A percentile compares a stretch with the other conserved stretches of the same genome.
Conservation (phyloP, 2,797 vertebrate genomes). For the Sebastes trivittatus region DNA sequence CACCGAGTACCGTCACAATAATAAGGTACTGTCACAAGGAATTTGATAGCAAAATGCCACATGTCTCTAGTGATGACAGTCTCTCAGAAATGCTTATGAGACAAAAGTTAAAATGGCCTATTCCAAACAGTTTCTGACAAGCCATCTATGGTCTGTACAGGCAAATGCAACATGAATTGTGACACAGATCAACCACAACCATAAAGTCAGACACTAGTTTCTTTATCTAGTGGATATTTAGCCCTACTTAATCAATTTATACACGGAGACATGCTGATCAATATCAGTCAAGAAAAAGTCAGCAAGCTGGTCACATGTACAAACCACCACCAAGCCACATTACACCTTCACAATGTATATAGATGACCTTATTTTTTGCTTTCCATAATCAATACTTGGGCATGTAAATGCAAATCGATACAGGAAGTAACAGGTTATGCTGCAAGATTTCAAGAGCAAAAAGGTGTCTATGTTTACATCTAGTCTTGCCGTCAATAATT, state of each 20-base stretch:
- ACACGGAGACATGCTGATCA: not conserved
- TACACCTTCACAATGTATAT: not conserved
- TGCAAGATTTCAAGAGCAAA: not conserved
- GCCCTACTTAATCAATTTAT: constrained; percentile 23
- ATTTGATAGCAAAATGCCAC: constrained; percentile 51
- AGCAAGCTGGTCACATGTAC: not conserved
- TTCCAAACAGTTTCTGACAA: constrained; percentile 45
- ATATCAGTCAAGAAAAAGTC: constrained; percentile 15
- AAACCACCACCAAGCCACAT: not conserved
- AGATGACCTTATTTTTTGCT: constrained; percentile 12
- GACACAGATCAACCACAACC: constrained; percentile 8
- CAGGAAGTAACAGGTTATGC: not conserved
- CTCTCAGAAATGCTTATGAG: constrained; percentile 36
- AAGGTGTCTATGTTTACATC: not conserved
- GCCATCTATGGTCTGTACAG: not conserved
- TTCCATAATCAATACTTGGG: constrained; percentile 32
- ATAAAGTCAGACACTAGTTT: not conserved
- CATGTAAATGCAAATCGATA: constrained; percentile 19
- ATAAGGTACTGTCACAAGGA: constrained; percentile 56
- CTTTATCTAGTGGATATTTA: constrained; percentile 23
- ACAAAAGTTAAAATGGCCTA: constrained; percentile 4
- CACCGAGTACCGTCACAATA: constrained; percentile 47
- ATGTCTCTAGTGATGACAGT: constrained; percentile 32
- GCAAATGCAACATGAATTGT: not conserved
- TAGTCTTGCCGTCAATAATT: not conserved